Evolutionary conservation across 2,888 invertebrate genomes (phyloP).

Genomic region (Erebia ligea): DNA sequence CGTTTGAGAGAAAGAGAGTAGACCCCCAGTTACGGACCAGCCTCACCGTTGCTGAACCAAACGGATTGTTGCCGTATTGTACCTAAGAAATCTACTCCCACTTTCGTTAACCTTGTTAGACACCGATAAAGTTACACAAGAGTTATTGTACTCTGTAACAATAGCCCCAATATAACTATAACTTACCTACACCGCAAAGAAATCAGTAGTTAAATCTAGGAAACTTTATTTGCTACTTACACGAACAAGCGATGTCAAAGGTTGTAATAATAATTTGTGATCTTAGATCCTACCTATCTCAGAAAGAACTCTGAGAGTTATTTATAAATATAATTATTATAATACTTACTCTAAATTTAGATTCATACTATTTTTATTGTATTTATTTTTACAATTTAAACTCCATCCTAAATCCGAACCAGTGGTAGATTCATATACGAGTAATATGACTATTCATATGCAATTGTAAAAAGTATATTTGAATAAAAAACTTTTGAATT

Average conservation of each 20-base stretch:
- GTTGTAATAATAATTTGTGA: not conserved
- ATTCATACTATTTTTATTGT: no score
- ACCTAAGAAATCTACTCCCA: not conserved
- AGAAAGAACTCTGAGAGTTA: not conserved
- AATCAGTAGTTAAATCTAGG: not conserved
- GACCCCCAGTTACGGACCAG: not conserved
- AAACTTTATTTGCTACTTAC: not conserved
- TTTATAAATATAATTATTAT: no score
- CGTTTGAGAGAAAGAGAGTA: no score
- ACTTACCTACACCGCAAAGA: not conserved
- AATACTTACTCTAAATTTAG: no score
- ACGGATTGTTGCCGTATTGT: not conserved
- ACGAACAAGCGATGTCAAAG: not conserved
- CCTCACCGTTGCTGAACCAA: slow-evolving; percentile 4
- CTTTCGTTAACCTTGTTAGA: not conserved
- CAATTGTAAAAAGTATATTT: no score
- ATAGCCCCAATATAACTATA: not conserved
- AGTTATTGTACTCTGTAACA: not conserved
- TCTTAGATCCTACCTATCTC: not conserved
- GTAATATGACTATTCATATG: no score
- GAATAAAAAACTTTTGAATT: no score
- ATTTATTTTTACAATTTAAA: no score
- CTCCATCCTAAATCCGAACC: no score
- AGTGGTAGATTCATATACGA: no score
- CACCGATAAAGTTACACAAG: not conserved